Evolutionary conservation across 2,797 vertebrate species (phyloP).

Genomic region (Cossypha dichroa): DNA sequence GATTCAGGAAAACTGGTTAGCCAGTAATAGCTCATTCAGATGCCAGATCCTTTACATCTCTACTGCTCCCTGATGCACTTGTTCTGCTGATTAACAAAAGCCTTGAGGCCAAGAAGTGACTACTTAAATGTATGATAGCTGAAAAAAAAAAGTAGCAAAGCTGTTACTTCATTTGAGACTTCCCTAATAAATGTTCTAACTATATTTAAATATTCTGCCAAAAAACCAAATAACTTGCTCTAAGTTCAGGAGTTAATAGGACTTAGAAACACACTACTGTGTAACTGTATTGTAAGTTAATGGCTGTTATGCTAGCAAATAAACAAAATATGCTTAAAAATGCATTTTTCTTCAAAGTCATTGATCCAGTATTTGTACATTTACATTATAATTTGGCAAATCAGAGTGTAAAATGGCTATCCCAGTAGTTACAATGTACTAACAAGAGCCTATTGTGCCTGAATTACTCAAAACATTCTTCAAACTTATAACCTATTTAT

Average conservation of each 20-base stretch:
- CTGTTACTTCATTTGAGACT: neutral
- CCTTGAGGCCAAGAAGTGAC: neutral
- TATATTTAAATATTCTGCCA: neutral
- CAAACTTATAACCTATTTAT: constrained; percentile 3
- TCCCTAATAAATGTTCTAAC: neutral
- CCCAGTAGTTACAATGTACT: neutral
- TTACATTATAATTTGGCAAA: neutral
- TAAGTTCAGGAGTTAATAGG: neutral
- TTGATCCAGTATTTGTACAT: neutral
- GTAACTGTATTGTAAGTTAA: neutral
- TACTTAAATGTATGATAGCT: neutral
- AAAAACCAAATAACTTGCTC: neutral
- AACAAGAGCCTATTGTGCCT: neutral
- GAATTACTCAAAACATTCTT: constrained; percentile 6
- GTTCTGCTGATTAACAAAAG: neutral
- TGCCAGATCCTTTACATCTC: neutral
- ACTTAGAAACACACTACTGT: neutral
- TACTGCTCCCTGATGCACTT: neutral
- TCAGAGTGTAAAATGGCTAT: neutral
- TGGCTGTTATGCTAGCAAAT: neutral
- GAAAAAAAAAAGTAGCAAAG: neutral
- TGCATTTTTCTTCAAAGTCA: neutral
- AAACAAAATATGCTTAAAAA: neutral
- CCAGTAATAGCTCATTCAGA: neutral
- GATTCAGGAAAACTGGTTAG: neutral